phyloP scores from a whole-genome alignment of 1,140 invertebrate species.

The Eulimnadia texana region DNA sequence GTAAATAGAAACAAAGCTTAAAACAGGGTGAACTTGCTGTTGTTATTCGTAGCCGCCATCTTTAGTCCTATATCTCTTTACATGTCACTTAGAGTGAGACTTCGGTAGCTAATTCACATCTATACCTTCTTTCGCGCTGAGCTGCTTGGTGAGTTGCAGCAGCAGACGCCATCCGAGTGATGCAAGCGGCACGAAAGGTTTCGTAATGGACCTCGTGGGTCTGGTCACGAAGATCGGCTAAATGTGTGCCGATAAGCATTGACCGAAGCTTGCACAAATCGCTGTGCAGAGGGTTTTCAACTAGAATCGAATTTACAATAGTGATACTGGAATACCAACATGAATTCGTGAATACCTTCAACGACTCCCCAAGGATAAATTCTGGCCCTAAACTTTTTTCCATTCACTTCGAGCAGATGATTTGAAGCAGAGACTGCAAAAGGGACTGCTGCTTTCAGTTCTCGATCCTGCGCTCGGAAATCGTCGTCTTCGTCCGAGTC shows the following conservation, averaged over 20 bases:
- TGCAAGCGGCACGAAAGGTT: slow-evolving; percentile 81
- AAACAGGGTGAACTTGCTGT: background rate
- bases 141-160: slow-evolving; percentile 43
- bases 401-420: slow-evolving; percentile 70
- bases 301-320: slow-evolving; percentile 32
- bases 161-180: slow-evolving; percentile 60
- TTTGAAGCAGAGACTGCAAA: slow-evolving; percentile 95
- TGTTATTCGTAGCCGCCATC: background rate
- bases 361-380: slow-evolving; percentile 97
- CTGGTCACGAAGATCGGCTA: slow-evolving; percentile 89
- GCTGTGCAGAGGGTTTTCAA: slow-evolving; percentile 93
- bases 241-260: slow-evolving; percentile 89
- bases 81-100: too few relatives aligned
- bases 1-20: background rate
- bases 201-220: slow-evolving; percentile 92
- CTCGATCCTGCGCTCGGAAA: slow-evolving; percentile 76
- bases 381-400: slow-evolving; percentile 70
- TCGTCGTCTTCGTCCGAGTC: slow-evolving; percentile 87
- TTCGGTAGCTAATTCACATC: too few relatives aligned
- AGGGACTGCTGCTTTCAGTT: slow-evolving; percentile 80
- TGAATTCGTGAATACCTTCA: slow-evolving; percentile 48
- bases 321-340: background rate
- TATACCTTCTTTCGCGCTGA: slow-evolving; percentile 58
- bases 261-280: slow-evolving; percentile 93
- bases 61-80: too few relatives aligned